phyloP scores from a whole-genome alignment of 2,113 vertebrate genomes.

The Platichthys stellatus region DNA sequence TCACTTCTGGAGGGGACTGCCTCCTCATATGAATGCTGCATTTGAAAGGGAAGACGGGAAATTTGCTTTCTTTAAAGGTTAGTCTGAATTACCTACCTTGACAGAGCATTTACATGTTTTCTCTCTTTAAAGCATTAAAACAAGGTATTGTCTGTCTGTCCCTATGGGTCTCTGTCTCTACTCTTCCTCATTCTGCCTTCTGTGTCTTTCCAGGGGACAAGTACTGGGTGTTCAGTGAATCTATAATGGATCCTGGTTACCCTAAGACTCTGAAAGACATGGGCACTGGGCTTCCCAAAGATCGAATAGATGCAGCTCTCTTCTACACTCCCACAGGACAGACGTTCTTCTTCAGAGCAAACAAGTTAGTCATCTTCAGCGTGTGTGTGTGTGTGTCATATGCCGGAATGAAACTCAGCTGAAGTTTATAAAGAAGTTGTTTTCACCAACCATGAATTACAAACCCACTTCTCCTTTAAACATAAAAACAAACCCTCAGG shows the following conservation, averaged over 20 bases:
- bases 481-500: conserved; percentile 13
- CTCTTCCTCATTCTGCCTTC: neutral
- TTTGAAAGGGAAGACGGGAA: conserved; percentile 93
- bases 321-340: conserved; percentile 90
- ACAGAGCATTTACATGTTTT: neutral
- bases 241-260: conserved; percentile 84
- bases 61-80: conserved; percentile 95
- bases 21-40: conserved; percentile 84
- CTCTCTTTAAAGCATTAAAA: neutral
- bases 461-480: conserved; percentile 31
- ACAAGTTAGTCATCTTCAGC: conserved; percentile 83
- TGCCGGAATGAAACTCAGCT: neutral
- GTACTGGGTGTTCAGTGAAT: conserved; percentile 91
- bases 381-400: neutral
- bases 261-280: conserved; percentile 86
- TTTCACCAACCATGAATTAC: conserved; percentile 21
- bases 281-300: conserved; percentile 87
- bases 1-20: conserved; percentile 91
- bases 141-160: neutral
- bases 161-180: neutral
- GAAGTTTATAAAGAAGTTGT: conserved; percentile 7
- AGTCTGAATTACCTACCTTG: neutral
- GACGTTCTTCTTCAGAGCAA: conserved; percentile 91
- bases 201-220: conserved; percentile 81
- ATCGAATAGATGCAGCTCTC: conserved; percentile 89